These are phyloP conservation scores for Heteromyza rotundicornis DNA, from an alignment of 2,888 invertebrate genomes.

Conservation along the genomic window DNA sequence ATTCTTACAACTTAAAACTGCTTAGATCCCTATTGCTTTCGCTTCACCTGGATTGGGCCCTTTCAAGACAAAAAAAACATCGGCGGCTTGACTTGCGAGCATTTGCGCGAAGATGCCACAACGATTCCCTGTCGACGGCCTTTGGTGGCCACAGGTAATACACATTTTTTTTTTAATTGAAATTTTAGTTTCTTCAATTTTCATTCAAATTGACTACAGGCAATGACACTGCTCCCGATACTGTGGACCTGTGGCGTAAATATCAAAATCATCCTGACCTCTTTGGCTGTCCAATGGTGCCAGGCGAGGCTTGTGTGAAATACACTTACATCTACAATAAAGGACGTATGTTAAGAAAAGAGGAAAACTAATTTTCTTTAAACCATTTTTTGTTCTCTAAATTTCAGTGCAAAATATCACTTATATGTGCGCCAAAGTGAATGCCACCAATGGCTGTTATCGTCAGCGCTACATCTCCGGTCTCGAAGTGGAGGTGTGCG, in stretches of 20 bases:
- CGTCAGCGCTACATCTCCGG: constrained; percentile 64
- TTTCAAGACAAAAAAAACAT: constrained; percentile 67
- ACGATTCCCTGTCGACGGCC: constrained; percentile 71
- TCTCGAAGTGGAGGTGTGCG: constrained; percentile 64
- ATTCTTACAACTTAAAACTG: too few relatives aligned
- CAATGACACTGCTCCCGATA: constrained; percentile 70
- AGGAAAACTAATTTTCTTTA: background rate
- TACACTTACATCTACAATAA: constrained; percentile 70
- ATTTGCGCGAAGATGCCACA: constrained; percentile 64
- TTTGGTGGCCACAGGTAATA: constrained; percentile 70
- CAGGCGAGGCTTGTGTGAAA: constrained; percentile 70
- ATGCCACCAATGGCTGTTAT: constrained; percentile 69
- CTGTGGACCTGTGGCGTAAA: constrained; percentile 68
- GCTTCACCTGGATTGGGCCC: constrained; percentile 75
- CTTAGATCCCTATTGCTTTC: constrained; percentile 67
- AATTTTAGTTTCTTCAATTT: constrained; percentile 3
- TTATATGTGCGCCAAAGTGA: constrained; percentile 72
- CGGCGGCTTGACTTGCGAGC: constrained; percentile 66
- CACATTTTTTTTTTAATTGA: background rate
- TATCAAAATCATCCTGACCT: constrained; percentile 57
- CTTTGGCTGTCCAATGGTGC: constrained; percentile 67
- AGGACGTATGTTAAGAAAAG: constrained; percentile 64
- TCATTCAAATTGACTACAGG: constrained; percentile 59
- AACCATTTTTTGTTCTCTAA: too few relatives aligned
- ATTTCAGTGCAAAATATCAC: constrained; percentile 71